Evolutionary conservation across 1,140 invertebrate species (phyloP).

Genomic region (Metaphire vulgaris): DNA sequence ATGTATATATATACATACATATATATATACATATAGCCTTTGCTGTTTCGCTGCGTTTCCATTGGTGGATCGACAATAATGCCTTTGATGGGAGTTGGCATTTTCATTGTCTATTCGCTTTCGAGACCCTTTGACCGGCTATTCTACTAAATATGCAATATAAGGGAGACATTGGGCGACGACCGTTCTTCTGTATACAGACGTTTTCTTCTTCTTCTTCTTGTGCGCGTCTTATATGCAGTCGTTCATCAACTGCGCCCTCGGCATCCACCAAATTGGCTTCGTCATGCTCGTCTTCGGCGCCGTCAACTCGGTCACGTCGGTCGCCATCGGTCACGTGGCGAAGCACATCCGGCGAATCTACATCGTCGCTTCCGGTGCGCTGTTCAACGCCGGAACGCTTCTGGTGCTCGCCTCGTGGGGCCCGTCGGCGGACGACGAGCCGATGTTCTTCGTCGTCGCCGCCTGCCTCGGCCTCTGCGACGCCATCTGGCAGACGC

Average conservation of each 20-base stretch:
- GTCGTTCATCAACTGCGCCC: slow-evolving; percentile 51
- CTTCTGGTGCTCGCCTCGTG: slow-evolving; percentile 51
- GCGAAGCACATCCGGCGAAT: slow-evolving; percentile 49
- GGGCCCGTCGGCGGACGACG: slow-evolving; percentile 46
- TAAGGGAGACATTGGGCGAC: too few relatives aligned
- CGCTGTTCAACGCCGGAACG: slow-evolving; percentile 50
- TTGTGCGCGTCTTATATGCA: too few relatives aligned
- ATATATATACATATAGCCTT: too few relatives aligned
- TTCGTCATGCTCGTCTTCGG: slow-evolving; percentile 50
- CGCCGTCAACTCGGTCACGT: slow-evolving; percentile 46
- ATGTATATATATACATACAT: too few relatives aligned
- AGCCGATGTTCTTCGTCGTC: slow-evolving; percentile 53
- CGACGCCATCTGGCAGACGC: slow-evolving; percentile 54
- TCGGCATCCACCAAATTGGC: slow-evolving; percentile 50
- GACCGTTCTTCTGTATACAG: too few relatives aligned
- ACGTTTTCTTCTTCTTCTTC: too few relatives aligned
- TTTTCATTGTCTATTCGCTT: too few relatives aligned
- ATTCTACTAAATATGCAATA: too few relatives aligned
- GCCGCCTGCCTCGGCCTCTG: slow-evolving; percentile 51
- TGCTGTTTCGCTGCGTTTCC: too few relatives aligned
- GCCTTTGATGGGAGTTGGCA: too few relatives aligned
- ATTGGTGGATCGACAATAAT: too few relatives aligned
- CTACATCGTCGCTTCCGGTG: slow-evolving; percentile 43
- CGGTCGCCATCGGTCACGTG: slow-evolving; percentile 46
- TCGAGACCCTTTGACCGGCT: too few relatives aligned